Conservation (phyloP, 2,888 invertebrate species). For the Melieria omissa region DNA sequence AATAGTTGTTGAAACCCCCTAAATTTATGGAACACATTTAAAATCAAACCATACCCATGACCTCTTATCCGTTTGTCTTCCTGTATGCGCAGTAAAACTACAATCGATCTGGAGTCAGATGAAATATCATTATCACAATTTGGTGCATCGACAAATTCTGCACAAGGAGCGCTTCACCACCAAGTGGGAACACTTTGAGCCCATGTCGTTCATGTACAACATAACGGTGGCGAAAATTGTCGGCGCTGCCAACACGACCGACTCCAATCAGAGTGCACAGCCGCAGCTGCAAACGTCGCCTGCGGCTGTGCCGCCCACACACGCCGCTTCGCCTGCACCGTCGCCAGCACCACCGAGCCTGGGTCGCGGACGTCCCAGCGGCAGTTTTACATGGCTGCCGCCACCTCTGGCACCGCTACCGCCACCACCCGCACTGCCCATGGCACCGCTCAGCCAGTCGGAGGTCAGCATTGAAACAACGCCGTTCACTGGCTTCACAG, state of each 20-base stretch:
- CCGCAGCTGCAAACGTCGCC: conserved; percentile 5
- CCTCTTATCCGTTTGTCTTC: no score
- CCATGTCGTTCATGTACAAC: conserved; percentile 63
- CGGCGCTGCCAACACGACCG: conserved; percentile 50
- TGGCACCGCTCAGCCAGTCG: conserved; percentile 21
- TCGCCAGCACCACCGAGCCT: conserved; percentile 46
- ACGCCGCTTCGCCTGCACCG: conserved; percentile 20
- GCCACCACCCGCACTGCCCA: conserved; percentile 28
- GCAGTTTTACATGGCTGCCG: conserved; percentile 60
- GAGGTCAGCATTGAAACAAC: conserved; percentile 43
- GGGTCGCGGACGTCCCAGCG: conserved; percentile 61
- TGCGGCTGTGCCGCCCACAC: conserved; percentile 9
- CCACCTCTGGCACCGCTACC: conserved; percentile 42
- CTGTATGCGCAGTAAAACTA: conserved; percentile 51
- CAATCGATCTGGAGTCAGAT: conserved; percentile 63
- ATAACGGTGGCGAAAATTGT: conserved; percentile 62
- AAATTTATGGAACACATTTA: no score
- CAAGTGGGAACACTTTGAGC: conserved; percentile 63
- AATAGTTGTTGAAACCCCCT: no score
- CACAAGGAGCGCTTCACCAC: conserved; percentile 63
- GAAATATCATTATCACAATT: conserved; percentile 62
- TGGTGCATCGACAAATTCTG: conserved; percentile 60
- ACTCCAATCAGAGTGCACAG: conserved; percentile 19
- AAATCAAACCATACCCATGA: not conserved
- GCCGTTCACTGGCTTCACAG: conserved; percentile 58